phyloP scores from a whole-genome alignment of 2,797 vertebrate species.

The Bryconaethiops microstoma region DNA sequence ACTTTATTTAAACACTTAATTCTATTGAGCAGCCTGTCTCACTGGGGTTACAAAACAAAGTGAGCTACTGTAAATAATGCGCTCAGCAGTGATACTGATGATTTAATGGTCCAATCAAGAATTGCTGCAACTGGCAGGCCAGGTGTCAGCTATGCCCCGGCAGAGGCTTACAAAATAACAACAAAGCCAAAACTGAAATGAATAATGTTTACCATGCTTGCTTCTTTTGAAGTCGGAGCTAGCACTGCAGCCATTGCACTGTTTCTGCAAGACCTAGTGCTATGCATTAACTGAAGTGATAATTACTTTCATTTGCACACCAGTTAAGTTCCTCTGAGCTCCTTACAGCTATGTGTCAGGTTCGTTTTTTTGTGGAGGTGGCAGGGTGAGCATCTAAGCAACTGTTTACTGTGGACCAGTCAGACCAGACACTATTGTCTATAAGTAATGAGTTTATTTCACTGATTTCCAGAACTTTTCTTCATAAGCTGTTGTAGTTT shows the following conservation, averaged over 20 bases:
- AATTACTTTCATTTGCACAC: constrained; percentile 51
- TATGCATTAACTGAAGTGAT: constrained; percentile 46
- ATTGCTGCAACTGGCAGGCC: constrained; percentile 22
- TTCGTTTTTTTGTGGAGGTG: constrained; percentile 31
- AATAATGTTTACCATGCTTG: background rate
- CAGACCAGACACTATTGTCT: constrained; percentile 19
- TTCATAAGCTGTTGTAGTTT: constrained; percentile 1
- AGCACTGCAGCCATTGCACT: background rate
- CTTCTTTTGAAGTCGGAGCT: constrained; percentile 3
- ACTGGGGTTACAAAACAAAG: constrained; percentile 18
- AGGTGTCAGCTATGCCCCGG: constrained; percentile 30
- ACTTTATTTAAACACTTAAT: constrained; percentile 34
- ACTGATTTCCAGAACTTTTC: constrained; percentile 7
- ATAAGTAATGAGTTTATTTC: constrained; percentile 17
- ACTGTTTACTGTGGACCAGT: background rate
- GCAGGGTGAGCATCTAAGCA: constrained; percentile 27
- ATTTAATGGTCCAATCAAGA: constrained; percentile 37
- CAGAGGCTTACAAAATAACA: constrained; percentile 27
- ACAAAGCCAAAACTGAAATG: constrained; percentile 2
- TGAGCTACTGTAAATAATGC: background rate
- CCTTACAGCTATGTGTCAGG: constrained; percentile 38
- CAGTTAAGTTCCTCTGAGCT: constrained; percentile 43
- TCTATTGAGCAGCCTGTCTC: constrained; percentile 8
- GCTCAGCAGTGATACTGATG: constrained; percentile 16
- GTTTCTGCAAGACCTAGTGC: constrained; percentile 22